Conservation (phyloP, 2,113 vertebrate genomes). For the Columbina picui region DNA sequence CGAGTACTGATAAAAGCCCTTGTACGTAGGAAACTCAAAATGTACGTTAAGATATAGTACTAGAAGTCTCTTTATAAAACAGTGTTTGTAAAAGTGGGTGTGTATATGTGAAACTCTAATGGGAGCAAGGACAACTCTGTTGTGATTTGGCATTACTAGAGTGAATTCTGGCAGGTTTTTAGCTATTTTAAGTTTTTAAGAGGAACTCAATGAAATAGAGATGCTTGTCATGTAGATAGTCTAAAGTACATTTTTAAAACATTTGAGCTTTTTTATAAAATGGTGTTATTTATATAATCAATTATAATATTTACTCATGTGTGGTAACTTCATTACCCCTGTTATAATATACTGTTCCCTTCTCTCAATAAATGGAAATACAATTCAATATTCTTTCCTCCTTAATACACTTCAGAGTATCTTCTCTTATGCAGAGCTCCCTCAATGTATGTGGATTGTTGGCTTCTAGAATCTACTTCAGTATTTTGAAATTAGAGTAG, state of each 20-base stretch:
- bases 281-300: not conserved
- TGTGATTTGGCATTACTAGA: not conserved
- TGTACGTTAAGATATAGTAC: not conserved
- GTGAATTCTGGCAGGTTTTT: not conserved
- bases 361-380: not conserved
- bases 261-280: not conserved
- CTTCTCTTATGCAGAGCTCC: not conserved
- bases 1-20: not conserved
- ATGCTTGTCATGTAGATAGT: not conserved
- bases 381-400: not conserved
- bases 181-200: not conserved
- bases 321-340: not conserved
- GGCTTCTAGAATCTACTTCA: not conserved
- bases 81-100: not conserved
- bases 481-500: not conserved
- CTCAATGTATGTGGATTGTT: not conserved
- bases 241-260: not conserved
- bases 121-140: not conserved
- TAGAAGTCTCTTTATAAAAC: not conserved
- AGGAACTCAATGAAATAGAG: not conserved
- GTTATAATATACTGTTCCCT: not conserved
- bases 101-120: not conserved
- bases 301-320: not conserved
- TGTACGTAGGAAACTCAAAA: not conserved
- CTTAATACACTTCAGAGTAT: not conserved